Conservation (phyloP, 2,888 invertebrate genomes). For the Hemithea aestivaria region DNA sequence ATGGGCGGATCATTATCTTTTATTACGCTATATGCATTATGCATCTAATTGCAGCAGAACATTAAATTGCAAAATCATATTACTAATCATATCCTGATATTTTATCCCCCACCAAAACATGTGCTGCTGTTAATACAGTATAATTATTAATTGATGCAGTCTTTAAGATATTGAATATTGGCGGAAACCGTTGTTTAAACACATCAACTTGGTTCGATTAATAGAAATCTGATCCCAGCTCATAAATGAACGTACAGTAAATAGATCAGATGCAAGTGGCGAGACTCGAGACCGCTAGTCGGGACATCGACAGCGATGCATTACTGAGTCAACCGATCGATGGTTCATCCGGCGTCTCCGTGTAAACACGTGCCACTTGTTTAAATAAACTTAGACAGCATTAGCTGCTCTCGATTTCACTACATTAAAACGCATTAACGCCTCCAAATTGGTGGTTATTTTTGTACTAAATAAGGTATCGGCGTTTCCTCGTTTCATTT, state of each 20-base stretch:
- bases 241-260: constrained; percentile 26
- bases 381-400: constrained; percentile 73
- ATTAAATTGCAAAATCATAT: too few species aligned
- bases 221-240: constrained; percentile 13
- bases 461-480: constrained; percentile 54
- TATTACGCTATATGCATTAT: too few species aligned
- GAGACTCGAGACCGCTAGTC: constrained; percentile 20
- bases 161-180: too few species aligned
- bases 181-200: too few species aligned
- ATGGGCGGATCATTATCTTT: too few species aligned
- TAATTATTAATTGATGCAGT: too few species aligned
- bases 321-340: constrained; percentile 75
- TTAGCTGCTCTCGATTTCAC: constrained; percentile 76
- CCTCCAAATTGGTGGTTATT: constrained; percentile 66
- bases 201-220: too few species aligned
- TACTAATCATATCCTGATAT: too few species aligned
- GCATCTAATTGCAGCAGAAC: too few species aligned
- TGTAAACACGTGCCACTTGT: constrained; percentile 77
- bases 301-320: constrained; percentile 65
- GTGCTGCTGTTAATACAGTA: too few species aligned
- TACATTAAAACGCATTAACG: constrained; percentile 78
- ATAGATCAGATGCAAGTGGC: constrained; percentile 44
- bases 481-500: constrained; percentile 29
- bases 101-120: too few species aligned
- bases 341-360: constrained; percentile 69